Base-by-base conservation (phyloP, 2,113 vertebrate genomes). In the Pipra filicauda region DNA sequence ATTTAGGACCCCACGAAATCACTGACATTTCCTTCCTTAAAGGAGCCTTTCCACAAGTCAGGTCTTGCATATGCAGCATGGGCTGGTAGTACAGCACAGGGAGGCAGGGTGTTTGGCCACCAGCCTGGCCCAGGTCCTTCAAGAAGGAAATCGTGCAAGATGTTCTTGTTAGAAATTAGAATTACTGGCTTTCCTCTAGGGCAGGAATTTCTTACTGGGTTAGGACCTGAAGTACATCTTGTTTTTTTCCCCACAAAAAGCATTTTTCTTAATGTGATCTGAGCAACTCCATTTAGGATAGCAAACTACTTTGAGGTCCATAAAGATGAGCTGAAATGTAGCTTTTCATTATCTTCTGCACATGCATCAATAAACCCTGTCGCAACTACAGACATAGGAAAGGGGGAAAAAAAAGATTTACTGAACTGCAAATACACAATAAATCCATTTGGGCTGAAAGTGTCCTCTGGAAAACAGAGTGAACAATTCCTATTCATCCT, bases 371-470 rank as follows among this genome's bases (percentile, higher is more conserved):
- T 93, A 94, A 96, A 72, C 33, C 54, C 41, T 52, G 19, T 66
- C 92, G 58, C 67, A 87, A 88, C 19, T 91, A 43, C 67, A 91
- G 74, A 85, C 9, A 66, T 0, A 61, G 54, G 21, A 92, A 91
- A 73, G 9, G 22, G 16, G 17, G 26, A 9, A 3, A 64, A 41
- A 23, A 13, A 72, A 39, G 31, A 66, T 88, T 51, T 74, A 57
- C 87, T 80, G 65, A 88, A 84, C 49, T 90, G 57, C 76, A 97
- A 97, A 92, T 46, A 37, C 33, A 84, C n/a, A 75, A 39, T 67
- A 84, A 85, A 91, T 95, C 72, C 46, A 91, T 59, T 94, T 83
- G 67, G 46, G 74, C 64, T 17, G 14, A 94, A 96, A 78, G 59
- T 6, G 21, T 96, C 52, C 52, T 61, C 85, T 94, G 27, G 46